Base-by-base conservation (phyloP, 2,888 invertebrate genomes). In the Campaea margaritaria region DNA sequence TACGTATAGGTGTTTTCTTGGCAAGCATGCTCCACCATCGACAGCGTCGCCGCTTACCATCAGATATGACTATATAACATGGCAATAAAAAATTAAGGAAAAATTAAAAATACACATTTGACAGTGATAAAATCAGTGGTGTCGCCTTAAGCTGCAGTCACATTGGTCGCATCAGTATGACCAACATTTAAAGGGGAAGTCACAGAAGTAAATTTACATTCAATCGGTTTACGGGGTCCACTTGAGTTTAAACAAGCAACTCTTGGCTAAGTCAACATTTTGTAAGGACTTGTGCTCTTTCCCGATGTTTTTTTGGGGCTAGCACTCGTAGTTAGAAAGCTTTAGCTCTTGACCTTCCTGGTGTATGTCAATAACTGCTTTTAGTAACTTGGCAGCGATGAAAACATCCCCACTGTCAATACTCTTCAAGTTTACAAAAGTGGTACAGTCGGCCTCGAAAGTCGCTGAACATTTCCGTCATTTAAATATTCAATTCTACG, bases 121-220 rank as follows among this genome's bases (percentile, higher is more conserved):
- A n/a, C 21, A 21, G 38, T n/a, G 5, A 38, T 12, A 2, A 9
- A 5, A 12, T 13, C 13, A 9, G 12, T 5, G 21, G 12, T 9
- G 9, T 3, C 13, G 27, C 14, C 1, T 13, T 0, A 7, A 11
- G 11, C 43, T 21, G 44, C 48, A 58, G 47, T 58, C 41, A 4
- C 2, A 8, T n/a, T 11, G 2, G 13, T 41, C 14, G 52, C 12
- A 16, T 41, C 44, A 7, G 54, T 59, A n/a, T 59, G 48, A 3
- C 44, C 13, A 39, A 41, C 54, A 39, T 48, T 38, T 62, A 42
- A 62, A 57, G 45, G 48, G 62, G 66, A 74, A 72, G 65, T 58
- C 69, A 69, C 69, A 70, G 67, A 75, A 76, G 73, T 51, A 62
- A 83, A 87, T 89, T 88, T 87, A 83, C 83, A 87, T 89, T 84